Evolutionary conservation across 2,888 invertebrate genomes (phyloP).

Genomic region (Eueremaeus valkanovi): DNA sequence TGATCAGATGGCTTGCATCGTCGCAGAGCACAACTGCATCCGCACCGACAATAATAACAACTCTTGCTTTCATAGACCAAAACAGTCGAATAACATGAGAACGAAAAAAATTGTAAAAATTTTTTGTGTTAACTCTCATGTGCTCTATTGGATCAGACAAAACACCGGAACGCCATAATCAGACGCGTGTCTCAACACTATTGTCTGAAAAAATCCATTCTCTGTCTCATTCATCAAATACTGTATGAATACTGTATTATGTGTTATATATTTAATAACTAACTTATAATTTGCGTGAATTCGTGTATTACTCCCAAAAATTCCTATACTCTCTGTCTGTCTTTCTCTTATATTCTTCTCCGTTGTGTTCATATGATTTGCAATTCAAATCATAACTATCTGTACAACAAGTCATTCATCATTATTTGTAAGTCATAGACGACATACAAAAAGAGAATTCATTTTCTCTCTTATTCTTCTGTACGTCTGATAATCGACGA

Average conservation of each 20-base stretch:
- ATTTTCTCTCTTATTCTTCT: neutral
- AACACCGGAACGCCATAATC: neutral
- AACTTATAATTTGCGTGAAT: neutral
- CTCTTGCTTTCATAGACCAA: neutral
- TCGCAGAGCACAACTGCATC: neutral
- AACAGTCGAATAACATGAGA: neutral
- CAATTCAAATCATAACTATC: neutral
- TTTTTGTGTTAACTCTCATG: neutral
- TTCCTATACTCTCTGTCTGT: neutral
- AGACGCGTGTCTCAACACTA: neutral
- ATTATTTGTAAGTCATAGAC: neutral
- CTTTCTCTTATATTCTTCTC: no score
- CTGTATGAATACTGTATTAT: neutral
- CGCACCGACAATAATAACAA: neutral
- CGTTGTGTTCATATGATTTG: neutral
- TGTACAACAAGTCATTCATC: neutral
- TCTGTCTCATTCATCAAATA: neutral
- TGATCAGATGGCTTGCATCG: neutral
- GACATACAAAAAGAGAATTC: neutral
- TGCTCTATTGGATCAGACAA: neutral
- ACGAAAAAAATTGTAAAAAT: neutral
- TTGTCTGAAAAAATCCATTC: neutral
- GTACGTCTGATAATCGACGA: neutral
- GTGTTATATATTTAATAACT: neutral
- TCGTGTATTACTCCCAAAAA: slow-evolving; percentile 1